These are phyloP conservation scores for Rhyzopertha dominica DNA, from an alignment of 1,140 invertebrate species.

Conservation along the genomic window DNA sequence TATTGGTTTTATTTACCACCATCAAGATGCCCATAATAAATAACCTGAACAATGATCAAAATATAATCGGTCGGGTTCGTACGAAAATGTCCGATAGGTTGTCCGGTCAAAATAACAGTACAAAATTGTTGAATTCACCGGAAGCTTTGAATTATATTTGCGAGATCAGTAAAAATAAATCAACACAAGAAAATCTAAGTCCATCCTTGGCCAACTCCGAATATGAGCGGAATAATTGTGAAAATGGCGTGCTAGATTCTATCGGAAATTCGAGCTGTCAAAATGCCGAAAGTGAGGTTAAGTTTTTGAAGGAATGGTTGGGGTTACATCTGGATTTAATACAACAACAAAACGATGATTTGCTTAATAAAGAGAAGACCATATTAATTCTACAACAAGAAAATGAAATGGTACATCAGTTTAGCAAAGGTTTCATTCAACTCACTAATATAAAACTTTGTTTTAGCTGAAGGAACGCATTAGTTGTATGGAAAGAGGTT, in stretches of 20 bases:
- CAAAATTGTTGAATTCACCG: constrained; percentile 28
- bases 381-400: constrained; percentile 57
- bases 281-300: constrained; percentile 53
- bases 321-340: constrained; percentile 68
- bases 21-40: too few relatives aligned
- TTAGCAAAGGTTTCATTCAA: constrained; percentile 2
- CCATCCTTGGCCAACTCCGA: not conserved
- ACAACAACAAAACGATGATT: constrained; percentile 67
- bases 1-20: too few relatives aligned
- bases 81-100: constrained; percentile 46
- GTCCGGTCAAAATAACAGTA: constrained; percentile 39
- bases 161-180: constrained; percentile 35
- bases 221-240: constrained; percentile 13
- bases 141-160: constrained; percentile 29
- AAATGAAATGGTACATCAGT: constrained; percentile 57
- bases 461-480: constrained; percentile 54
- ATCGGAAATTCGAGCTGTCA: constrained; percentile 44
- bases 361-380: constrained; percentile 62
- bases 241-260: constrained; percentile 22
- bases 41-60: constrained; percentile 42
- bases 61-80: constrained; percentile 37
- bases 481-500: constrained; percentile 52
- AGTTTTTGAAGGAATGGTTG: constrained; percentile 60
- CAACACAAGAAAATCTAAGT: constrained; percentile 22
- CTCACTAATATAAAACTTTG: constrained; percentile 13